Base-by-base conservation (phyloP, 2,888 invertebrate species). In the Anticlea derivata region DNA sequence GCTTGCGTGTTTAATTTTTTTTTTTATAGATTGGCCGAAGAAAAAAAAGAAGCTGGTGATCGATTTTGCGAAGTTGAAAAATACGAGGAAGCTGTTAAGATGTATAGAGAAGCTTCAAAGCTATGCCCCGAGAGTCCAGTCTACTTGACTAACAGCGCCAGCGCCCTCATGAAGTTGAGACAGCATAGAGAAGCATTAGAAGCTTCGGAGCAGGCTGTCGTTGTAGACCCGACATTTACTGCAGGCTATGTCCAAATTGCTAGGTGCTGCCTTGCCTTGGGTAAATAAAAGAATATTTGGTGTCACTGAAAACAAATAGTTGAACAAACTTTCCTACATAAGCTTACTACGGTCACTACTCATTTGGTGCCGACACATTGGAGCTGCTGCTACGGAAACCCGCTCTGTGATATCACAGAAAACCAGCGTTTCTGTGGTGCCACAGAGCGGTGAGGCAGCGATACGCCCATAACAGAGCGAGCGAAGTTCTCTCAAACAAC, bases 121-220 rank as follows among this genome's bases (percentile, higher is more conserved):
- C 75, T 97, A 61, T 96, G 96, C 76, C 97, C 98, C 7, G 93
- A 95, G 23, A 94, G 93, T 76, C 94, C 97, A 43, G 92, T 96
- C 1, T 98, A 96, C 75, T 98, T 98, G 83, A 96, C 97, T 52
- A 98, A 98, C 84, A 93, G 98, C 69, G 93, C 98, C 30, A 98
- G 98, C 33, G 97, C 98, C 75, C 95, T 95, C 78, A 96, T 98
- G 93, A 98, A 98, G 98, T 78, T 98, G 54, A 93, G 94, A 57
- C 93, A 94, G 73, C 97, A 95, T 76, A 93, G 92, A 60, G 94
- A 95, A 64, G 98, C 98, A 8, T 79, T 98, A 29, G 94, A 94
- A 53, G 98, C 98, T 91, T 95, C 97, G 7, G 93, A 96, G 60
- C 94, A 93, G 77, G 93, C 97, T 35, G 92, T 97, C 11, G 86